A percentile compares a stretch with the other conserved stretches of the same genome.
Evolutionary conservation across 2,113 vertebrate species (phyloP).

Genomic region (Calidris pygmaea): DNA sequence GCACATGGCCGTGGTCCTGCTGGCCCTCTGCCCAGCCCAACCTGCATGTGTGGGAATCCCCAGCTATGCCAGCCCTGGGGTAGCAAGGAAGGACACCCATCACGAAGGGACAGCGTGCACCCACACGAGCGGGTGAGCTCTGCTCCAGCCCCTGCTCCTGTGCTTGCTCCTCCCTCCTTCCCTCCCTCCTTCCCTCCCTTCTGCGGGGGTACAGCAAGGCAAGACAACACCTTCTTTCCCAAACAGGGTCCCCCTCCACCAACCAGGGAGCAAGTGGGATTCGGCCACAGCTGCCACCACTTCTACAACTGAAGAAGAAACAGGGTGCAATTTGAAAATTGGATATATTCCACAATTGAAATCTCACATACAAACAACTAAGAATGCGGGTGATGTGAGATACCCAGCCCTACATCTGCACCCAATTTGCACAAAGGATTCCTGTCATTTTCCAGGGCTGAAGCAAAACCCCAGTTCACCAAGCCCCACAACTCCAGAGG

Average conservation of each 20-base stretch:
- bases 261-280: background rate
- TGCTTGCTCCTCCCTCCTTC: background rate
- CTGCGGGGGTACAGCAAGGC: background rate
- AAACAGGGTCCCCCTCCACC: background rate
- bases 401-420: conserved; percentile 34
- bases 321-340: background rate
- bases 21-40: background rate
- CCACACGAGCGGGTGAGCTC: accelerated
- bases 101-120: accelerated
- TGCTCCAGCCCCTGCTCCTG: background rate
- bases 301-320: background rate
- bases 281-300: background rate
- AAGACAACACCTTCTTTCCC: background rate
- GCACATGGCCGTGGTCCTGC: accelerated
- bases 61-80: accelerated
- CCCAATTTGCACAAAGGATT: conserved; percentile 46
- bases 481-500: background rate
- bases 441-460: conserved; percentile 6
- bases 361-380: background rate
- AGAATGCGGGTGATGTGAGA: background rate
- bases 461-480: conserved; percentile 23
- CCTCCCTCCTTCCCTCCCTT: background rate
- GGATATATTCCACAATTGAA: background rate
- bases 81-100: background rate
- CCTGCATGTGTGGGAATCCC: accelerated